A percentile compares a stretch with the other conserved stretches of the same genome.
These are phyloP conservation scores for Leptinotarsa undecemlineata DNA, from an alignment of 1,140 invertebrate species.

Conservation along the genomic window DNA sequence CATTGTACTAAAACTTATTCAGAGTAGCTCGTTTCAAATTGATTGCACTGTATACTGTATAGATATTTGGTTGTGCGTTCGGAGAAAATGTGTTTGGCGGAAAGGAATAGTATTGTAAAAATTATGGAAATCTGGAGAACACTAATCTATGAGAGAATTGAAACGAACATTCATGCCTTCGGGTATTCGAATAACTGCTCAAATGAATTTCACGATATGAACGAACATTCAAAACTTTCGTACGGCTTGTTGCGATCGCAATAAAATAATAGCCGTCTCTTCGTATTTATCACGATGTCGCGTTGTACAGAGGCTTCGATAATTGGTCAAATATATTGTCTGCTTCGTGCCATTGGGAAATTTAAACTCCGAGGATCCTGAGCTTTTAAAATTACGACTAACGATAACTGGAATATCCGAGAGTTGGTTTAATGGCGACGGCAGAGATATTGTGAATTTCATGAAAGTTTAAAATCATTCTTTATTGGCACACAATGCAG, in stretches of 20 bases:
- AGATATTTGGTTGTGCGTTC: too few relatives aligned
- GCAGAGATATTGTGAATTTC: conserved; percentile 2
- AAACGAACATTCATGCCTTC: too few relatives aligned
- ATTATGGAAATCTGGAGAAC: too few relatives aligned
- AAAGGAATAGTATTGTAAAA: too few relatives aligned
- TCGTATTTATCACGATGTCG: conserved; percentile 44
- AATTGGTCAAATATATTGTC: conserved; percentile 48
- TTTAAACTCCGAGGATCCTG: conserved; percentile 26
- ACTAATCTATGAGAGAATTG: too few relatives aligned
- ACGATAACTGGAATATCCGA: conserved; percentile 24
- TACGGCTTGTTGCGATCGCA: conserved; percentile 33
- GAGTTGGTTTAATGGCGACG: conserved; percentile 3
- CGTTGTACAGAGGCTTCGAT: conserved; percentile 40
- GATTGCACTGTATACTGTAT: too few relatives aligned
- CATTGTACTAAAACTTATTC: too few relatives aligned
- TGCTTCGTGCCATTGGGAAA: conserved; percentile 36
- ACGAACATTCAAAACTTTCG: conserved; percentile 27
- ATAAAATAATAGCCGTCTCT: conserved; percentile 46
- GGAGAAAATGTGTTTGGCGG: too few relatives aligned
- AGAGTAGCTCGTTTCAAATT: too few relatives aligned
- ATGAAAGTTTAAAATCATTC: conserved; percentile 14
- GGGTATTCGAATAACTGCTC: too few relatives aligned
- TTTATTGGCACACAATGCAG: conserved; percentile 2
- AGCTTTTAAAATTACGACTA: conserved; percentile 27
- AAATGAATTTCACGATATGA: background rate